Conservation (phyloP, 2,113 vertebrate species). For the Archilochus colubris region DNA sequence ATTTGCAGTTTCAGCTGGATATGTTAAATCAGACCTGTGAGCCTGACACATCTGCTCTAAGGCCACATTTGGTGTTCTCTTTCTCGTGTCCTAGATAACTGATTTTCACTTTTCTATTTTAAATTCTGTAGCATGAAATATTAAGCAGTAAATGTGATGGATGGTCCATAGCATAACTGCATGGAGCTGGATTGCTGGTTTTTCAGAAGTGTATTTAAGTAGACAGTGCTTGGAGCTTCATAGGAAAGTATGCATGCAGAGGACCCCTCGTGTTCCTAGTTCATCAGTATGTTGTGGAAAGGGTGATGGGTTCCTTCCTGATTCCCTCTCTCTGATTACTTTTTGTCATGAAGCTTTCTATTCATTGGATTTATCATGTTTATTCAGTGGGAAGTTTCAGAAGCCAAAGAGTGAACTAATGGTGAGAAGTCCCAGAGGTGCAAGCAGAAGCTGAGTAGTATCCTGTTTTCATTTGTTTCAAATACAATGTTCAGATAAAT, state of each 20-base stretch:
- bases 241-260: accelerated
- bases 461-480: slow-evolving; percentile 51
- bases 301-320: slow-evolving; percentile 21
- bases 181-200: accelerated
- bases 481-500: slow-evolving; percentile 3
- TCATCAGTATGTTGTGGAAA: background rate
- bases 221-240: accelerated
- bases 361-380: slow-evolving; percentile 20
- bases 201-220: accelerated
- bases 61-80: background rate
- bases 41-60: background rate
- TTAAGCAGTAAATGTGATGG: background rate
- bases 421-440: slow-evolving; percentile 20
- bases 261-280: background rate
- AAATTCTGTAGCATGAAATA: slow-evolving; percentile 8
- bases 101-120: background rate
- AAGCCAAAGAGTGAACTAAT: slow-evolving; percentile 44
- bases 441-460: slow-evolving; percentile 1
- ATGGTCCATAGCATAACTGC: background rate
- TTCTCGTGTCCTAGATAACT: background rate
- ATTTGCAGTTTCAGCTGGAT: background rate
- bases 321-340: background rate
- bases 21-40: background rate
- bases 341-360: background rate
- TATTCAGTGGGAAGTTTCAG: slow-evolving; percentile 44